Evolutionary conservation across 2,113 vertebrate genomes (phyloP).

Genomic region (Clarias magur): DNA sequence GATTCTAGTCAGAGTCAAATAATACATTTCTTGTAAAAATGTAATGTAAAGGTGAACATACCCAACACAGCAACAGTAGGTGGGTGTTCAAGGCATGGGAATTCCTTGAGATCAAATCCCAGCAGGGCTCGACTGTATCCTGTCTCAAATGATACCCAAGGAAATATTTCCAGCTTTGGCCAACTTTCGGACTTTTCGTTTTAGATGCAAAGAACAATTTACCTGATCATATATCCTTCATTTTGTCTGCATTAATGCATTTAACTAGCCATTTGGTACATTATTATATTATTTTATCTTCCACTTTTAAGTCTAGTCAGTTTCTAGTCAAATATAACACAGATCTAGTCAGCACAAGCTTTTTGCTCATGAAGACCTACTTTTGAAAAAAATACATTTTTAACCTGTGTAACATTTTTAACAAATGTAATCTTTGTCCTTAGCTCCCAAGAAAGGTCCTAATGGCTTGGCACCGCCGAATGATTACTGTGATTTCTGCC

Average conservation of each 20-base stretch:
- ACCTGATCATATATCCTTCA: not conserved
- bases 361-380: not conserved
- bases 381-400: too few relatives aligned
- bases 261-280: not conserved
- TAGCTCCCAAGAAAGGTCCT: slow-evolving; percentile 89
- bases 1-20: not conserved
- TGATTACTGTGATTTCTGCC: slow-evolving; percentile 97
- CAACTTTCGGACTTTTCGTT: not conserved
- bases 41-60: not conserved
- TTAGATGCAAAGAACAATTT: not conserved
- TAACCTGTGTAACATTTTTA: too few relatives aligned
- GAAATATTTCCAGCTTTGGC: not conserved
- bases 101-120: not conserved
- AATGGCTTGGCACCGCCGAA: slow-evolving; percentile 92
- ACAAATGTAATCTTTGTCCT: slow-evolving; percentile 2
- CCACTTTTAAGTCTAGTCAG: not conserved
- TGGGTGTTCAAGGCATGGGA: not conserved
- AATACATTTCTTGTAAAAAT: not conserved
- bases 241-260: not conserved
- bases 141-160: not conserved
- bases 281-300: not conserved
- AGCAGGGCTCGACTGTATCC: not conserved
- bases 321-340: not conserved
- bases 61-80: not conserved
- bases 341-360: not conserved